Percentiles rank a stretch among this genome's conserved stretches.
phyloP scores from a whole-genome alignment of 2,113 vertebrate genomes.

The Centropus unirufus region DNA sequence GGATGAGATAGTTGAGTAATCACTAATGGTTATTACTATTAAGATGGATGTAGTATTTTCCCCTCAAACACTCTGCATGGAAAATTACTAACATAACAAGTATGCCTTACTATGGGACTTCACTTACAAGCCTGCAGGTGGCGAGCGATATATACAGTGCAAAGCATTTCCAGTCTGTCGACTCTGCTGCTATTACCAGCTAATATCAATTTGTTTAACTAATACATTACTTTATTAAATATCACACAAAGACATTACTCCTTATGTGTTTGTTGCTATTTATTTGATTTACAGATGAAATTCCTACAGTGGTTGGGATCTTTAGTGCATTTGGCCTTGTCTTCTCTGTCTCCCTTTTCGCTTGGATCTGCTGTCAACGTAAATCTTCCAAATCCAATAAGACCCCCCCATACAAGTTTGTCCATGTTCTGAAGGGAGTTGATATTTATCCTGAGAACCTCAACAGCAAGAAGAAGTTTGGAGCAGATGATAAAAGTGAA shows the following conservation, averaged over 20 bases:
- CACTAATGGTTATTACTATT: background rate
- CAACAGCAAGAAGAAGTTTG: constrained; percentile 93
- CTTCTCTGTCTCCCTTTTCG: constrained; percentile 93
- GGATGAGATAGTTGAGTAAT: background rate
- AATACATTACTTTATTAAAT: background rate
- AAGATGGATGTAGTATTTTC: background rate
- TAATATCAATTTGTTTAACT: background rate
- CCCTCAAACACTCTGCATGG: background rate
- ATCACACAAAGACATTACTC: background rate
- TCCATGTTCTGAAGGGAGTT: constrained; percentile 98
- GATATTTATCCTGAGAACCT: constrained; percentile 97
- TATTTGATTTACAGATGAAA: constrained; percentile 85
- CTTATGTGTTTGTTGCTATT: constrained; percentile 60
- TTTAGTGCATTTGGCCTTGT: constrained; percentile 94
- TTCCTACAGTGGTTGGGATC: constrained; percentile 91
- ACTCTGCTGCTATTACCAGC: background rate
- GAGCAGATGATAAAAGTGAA: constrained; percentile 81
- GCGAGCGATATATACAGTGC: background rate
- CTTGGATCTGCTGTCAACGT: constrained; percentile 98
- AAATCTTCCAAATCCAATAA: constrained; percentile 93
- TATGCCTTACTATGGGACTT: background rate
- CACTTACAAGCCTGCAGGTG: constrained; percentile 37
- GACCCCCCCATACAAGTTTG: constrained; percentile 96
- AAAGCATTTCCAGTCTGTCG: background rate
- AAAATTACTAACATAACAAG: constrained; percentile 5